Evolutionary conservation across 2,797 vertebrate species (phyloP), one percentile per base, ranked within the genome.

Genomic region (Channallabes apus): DNA sequence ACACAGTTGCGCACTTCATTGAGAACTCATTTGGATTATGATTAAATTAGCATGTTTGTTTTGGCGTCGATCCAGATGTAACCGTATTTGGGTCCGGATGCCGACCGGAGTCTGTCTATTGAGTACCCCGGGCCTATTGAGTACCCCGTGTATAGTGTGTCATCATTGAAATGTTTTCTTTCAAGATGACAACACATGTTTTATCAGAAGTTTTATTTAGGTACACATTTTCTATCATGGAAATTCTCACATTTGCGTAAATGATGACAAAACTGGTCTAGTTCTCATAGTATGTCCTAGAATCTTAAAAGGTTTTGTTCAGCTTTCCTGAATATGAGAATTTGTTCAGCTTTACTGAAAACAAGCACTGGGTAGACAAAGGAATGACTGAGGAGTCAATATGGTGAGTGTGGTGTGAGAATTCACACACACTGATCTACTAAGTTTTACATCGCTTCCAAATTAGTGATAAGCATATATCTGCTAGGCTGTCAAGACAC

Each of bases 301-400:
- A 22, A 12, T 38, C 2, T 32, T 6, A 32, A 17, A 68, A 17
- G 29, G 22, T 24, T 72, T 73, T 73, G 32, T 67, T 77, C 58
- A 82, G 81, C 59, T 88, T 83, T n/a, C 51, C 24, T 69, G 14
- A 83, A 85, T 46, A 2, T 46, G 46, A 46, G 11, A 2, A 83
- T 88, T 65, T 85, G 32, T 65, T 80, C 46, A 85, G 80, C 65
- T 86, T 85, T n/a, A 65, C 18, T 64, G 18, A 83, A 85, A 69
- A 18, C 67, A 84, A 64, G 83, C 85, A 20, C 38, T 58, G 29
- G 85, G 77, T 78, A 78, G 71, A 86, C 15, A 62, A 17, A 17
- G 46, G 29, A 80, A 65, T 81, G 41, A 71, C 62, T 75, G 27
- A 6, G 20, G 22, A 67, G n/a, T 67, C 3, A 38, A 15, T 64